phyloP scores from a whole-genome alignment of 2,797 vertebrate species.

The Arctocebus calabarensis region DNA sequence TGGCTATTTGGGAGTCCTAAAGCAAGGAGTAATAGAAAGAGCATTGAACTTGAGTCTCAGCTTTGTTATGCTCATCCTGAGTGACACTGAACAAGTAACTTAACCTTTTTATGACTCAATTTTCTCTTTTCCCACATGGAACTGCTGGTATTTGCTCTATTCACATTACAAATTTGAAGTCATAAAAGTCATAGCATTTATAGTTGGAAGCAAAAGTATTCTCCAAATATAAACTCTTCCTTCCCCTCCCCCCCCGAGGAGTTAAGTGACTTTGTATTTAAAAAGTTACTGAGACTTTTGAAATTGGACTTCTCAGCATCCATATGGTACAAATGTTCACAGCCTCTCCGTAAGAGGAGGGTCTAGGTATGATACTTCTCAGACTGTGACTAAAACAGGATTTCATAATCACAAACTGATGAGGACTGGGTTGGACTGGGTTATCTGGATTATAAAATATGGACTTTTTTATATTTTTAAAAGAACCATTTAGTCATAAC shows the following conservation, averaged over 20 bases:
- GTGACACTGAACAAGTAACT: neutral
- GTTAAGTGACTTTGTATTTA: neutral
- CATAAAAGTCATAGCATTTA: neutral
- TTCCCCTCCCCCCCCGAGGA: neutral
- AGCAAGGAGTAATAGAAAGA: neutral
- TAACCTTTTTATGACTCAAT: neutral
- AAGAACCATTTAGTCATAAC: neutral
- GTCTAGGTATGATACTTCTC: neutral
- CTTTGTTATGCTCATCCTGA: neutral
- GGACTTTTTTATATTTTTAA: neutral
- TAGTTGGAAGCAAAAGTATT: neutral
- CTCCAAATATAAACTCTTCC: neutral
- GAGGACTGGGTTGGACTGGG: neutral
- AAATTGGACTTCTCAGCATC: neutral
- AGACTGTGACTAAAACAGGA: neutral
- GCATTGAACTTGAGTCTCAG: neutral
- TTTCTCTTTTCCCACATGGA: neutral
- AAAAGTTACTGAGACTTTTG: neutral
- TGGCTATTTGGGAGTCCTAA: neutral
- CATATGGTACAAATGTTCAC: neutral
- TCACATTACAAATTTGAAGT: neutral
- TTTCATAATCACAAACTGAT: neutral
- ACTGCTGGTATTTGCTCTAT: neutral
- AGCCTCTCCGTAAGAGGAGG: neutral
- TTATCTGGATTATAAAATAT: neutral